Conservation (phyloP, 2,888 invertebrate genomes). For the Euclidia mi region DNA sequence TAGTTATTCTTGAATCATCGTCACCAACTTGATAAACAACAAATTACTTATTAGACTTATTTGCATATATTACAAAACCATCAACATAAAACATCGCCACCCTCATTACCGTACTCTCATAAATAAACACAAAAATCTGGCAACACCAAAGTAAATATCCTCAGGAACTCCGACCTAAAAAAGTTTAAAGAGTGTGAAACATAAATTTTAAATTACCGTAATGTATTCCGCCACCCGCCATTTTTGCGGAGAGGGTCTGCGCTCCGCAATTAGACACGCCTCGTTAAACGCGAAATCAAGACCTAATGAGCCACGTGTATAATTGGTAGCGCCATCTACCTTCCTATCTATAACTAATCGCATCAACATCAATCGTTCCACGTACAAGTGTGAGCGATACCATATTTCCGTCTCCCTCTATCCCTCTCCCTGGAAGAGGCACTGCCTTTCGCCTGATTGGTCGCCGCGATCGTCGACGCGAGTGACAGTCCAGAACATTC, state of each 20-base stretch:
- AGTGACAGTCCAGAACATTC: too few relatives aligned
- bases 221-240: constrained; percentile 69
- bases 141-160: constrained; percentile 46
- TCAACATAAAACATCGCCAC: constrained; percentile 19
- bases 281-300: constrained; percentile 84
- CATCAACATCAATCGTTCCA: too few relatives aligned
- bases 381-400: too few relatives aligned
- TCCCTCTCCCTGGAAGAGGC: too few relatives aligned
- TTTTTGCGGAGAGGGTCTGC: constrained; percentile 69
- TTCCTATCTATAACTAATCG: too few relatives aligned
- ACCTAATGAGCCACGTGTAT: constrained; percentile 87
- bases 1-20: too few relatives aligned
- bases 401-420: too few relatives aligned
- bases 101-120: constrained; percentile 27
- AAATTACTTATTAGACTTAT: not conserved
- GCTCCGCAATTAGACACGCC: constrained; percentile 82
- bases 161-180: constrained; percentile 47
- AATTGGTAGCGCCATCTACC: too few relatives aligned
- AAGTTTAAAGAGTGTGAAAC: constrained; percentile 74
- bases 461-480: too few relatives aligned
- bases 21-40: constrained; percentile 4
- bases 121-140: constrained; percentile 50
- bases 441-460: too few relatives aligned
- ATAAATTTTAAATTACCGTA: constrained; percentile 78
- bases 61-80: constrained; percentile 10